phyloP scores from a whole-genome alignment of 2,797 vertebrate species.

The Molossus alvarezi region DNA sequence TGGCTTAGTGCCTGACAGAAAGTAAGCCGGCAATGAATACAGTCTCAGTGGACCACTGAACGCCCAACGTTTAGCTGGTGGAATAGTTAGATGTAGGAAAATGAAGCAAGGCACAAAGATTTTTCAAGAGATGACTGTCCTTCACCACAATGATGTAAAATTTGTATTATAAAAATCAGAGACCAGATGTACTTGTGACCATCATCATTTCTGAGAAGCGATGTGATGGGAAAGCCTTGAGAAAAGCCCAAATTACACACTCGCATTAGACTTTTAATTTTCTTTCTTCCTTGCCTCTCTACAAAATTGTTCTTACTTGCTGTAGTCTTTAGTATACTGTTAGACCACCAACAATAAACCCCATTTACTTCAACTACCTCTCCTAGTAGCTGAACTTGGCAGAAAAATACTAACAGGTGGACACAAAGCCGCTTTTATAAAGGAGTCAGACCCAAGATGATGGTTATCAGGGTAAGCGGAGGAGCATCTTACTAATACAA shows the following conservation, averaged over 20 bases:
- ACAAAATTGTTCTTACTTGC: constrained; percentile 15
- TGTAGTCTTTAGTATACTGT: neutral
- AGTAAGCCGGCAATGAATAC: neutral
- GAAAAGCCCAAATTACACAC: neutral
- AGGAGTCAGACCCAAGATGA: neutral
- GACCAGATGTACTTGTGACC: neutral
- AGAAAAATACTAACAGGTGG: neutral
- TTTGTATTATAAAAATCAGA: neutral
- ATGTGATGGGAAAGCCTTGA: neutral
- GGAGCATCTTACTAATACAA: neutral
- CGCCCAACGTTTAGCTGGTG: neutral
- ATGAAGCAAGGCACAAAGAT: neutral
- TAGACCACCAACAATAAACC: neutral
- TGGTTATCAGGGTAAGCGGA: neutral
- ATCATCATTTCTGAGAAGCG: neutral
- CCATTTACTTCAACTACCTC: neutral
- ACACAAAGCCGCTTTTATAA: neutral
- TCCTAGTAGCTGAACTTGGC: neutral
- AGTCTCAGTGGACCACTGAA: neutral
- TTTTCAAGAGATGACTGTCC: neutral
- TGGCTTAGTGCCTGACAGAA: neutral
- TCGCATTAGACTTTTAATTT: neutral
- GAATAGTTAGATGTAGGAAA: neutral
- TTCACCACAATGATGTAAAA: neutral
- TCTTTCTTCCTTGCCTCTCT: neutral